phyloP scores from a whole-genome alignment of 2,797 vertebrate genomes.

The Eulemur coronatus region DNA sequence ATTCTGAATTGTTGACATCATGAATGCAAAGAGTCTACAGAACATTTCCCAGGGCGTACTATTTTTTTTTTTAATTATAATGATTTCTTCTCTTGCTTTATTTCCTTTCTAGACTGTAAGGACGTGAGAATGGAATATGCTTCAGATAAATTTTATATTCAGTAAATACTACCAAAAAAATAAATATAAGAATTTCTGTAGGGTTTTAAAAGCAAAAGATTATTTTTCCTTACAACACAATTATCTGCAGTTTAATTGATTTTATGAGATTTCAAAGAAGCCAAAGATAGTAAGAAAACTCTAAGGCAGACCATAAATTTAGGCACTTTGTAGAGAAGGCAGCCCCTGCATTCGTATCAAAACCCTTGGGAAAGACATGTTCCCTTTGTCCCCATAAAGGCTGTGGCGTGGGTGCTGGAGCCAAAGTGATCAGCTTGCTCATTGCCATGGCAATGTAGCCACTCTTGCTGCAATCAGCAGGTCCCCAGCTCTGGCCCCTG shows the following conservation, averaged over 20 bases:
- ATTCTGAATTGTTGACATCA: not conserved
- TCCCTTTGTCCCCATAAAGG: not conserved
- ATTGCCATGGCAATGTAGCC: conserved; percentile 27
- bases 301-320: not conserved
- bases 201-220: not conserved
- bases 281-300: not conserved
- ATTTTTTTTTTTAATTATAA: not conserved
- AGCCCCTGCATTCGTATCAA: not conserved
- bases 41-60: not conserved
- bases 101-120: not conserved
- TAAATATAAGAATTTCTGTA: not conserved
- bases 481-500: conserved; percentile 1
- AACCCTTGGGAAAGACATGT: not conserved
- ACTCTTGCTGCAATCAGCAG: not conserved
- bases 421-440: not conserved
- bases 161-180: not conserved
- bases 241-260: not conserved
- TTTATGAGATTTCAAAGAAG: conserved; percentile 20
- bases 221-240: not conserved
- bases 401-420: not conserved
- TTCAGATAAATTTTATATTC: not conserved
- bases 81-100: not conserved
- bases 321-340: not conserved
- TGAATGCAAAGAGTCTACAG: not conserved
- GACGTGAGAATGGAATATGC: not conserved